phyloP scores from a whole-genome alignment of 1,140 invertebrate genomes.

The Hydropsyche tenuis region DNA sequence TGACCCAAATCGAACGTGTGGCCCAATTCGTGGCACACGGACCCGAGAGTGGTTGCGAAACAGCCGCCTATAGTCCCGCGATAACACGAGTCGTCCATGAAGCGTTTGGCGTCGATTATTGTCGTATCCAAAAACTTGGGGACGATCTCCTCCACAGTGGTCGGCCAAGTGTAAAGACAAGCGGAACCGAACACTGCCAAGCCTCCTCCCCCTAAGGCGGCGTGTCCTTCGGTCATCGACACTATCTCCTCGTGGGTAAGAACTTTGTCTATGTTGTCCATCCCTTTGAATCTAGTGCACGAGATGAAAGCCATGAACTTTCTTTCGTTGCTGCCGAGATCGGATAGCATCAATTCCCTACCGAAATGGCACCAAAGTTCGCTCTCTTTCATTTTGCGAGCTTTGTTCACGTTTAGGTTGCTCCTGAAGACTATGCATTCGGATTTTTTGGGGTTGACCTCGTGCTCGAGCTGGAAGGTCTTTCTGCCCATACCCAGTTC shows the following conservation, averaged over 20 bases:
- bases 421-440: constrained; percentile 75
- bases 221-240: constrained; percentile 79
- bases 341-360: constrained; percentile 75
- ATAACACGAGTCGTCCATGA: constrained; percentile 91
- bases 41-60: constrained; percentile 89
- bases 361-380: constrained; percentile 87
- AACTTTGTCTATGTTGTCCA: constrained; percentile 62
- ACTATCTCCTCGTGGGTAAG: constrained; percentile 78
- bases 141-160: constrained; percentile 71
- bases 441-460: constrained; percentile 64
- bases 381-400: constrained; percentile 75
- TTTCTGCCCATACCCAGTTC: constrained; percentile 80
- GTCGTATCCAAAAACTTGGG: constrained; percentile 63
- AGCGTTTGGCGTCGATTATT: constrained; percentile 70
- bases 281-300: constrained; percentile 81
- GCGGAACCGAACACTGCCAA: constrained; percentile 90
- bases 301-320: constrained; percentile 91
- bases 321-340: constrained; percentile 67
- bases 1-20: constrained; percentile 96
- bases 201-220: constrained; percentile 87
- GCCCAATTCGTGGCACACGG: constrained; percentile 92
- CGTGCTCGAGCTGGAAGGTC: constrained; percentile 80
- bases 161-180: constrained; percentile 91
- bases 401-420: constrained; percentile 72
- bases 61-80: constrained; percentile 85